Evolutionary conservation across 2,113 vertebrate genomes (phyloP).

Genomic region (Eudorcas thomsonii): DNA sequence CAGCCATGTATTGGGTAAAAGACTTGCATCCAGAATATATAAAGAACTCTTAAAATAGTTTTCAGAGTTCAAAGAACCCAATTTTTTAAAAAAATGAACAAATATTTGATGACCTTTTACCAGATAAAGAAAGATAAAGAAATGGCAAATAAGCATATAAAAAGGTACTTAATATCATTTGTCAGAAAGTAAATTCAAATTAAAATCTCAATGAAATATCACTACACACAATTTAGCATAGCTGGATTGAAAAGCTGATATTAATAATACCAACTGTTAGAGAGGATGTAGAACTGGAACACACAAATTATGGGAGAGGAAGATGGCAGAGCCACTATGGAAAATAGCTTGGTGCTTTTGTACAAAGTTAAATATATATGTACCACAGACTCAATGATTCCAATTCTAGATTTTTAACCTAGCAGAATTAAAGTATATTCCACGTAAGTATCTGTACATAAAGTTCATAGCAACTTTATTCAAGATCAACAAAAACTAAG

Average conservation of each 20-base stretch:
- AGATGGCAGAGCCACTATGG: not conserved
- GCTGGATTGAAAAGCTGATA: not conserved
- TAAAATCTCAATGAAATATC: not conserved
- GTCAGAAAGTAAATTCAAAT: not conserved
- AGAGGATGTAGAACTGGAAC: not conserved
- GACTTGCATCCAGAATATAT: not conserved
- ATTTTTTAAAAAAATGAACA: not conserved
- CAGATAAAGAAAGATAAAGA: not conserved
- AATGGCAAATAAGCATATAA: not conserved
- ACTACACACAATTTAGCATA: not conserved
- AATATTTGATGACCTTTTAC: not conserved
- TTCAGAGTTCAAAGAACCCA: not conserved
- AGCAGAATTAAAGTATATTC: not conserved
- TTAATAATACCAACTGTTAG: not conserved
- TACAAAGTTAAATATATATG: not conserved
- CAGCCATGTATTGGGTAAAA: not conserved
- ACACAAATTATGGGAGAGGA: not conserved
- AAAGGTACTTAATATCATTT: not conserved
- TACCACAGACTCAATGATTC: not conserved
- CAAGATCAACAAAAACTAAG: not conserved
- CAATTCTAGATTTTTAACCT: not conserved
- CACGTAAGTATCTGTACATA: not conserved
- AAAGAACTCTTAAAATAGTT: not conserved
- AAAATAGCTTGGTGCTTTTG: not conserved
- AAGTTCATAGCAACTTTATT: not conserved